These are phyloP conservation scores for Melieria picta DNA, from an alignment of 2,888 invertebrate genomes.

Conservation along the genomic window DNA sequence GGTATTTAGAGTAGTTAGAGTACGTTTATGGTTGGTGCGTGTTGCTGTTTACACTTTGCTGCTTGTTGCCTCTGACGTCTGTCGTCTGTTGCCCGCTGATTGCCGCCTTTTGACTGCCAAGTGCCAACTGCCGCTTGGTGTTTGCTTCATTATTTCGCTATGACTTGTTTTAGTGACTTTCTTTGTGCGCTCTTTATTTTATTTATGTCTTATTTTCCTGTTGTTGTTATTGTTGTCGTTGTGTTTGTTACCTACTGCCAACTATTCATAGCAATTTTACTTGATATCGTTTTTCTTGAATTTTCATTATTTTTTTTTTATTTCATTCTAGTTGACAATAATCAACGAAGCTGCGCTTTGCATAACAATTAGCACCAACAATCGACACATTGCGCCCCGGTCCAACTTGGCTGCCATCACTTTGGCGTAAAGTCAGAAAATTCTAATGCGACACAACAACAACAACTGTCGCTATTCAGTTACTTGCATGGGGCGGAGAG, in stretches of 20 bases:
- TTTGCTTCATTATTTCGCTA: no score
- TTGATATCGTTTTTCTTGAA: conserved; percentile 40
- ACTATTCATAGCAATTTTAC: conserved; percentile 24
- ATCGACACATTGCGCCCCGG: no score
- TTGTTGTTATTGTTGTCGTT: conserved; percentile 6
- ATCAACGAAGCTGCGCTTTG: conserved; percentile 53
- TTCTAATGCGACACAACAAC: no score
- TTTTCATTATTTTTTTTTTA: conserved; percentile 46
- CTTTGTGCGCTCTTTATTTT: not conserved
- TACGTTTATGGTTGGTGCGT: conserved; percentile 38
- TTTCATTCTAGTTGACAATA: conserved; percentile 61
- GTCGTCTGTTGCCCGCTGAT: conserved; percentile 1
- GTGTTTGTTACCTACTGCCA: conserved; percentile 19
- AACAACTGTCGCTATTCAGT: no score
- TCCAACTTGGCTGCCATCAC: no score
- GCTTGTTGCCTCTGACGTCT: conserved; percentile 11
- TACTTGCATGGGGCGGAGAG: no score
- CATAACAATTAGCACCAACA: conserved; percentile 47
- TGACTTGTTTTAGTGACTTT: not conserved
- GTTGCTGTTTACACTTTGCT: conserved; percentile 9
- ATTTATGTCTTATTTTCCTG: conserved; percentile 12
- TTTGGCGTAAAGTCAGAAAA: no score
- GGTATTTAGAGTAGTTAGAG: conserved; percentile 39
- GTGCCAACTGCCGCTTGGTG: no score
- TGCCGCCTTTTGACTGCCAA: not conserved